Evolutionary conservation across 2,888 invertebrate species (phyloP).

Genomic region (Cyrtodaria siliqua): DNA sequence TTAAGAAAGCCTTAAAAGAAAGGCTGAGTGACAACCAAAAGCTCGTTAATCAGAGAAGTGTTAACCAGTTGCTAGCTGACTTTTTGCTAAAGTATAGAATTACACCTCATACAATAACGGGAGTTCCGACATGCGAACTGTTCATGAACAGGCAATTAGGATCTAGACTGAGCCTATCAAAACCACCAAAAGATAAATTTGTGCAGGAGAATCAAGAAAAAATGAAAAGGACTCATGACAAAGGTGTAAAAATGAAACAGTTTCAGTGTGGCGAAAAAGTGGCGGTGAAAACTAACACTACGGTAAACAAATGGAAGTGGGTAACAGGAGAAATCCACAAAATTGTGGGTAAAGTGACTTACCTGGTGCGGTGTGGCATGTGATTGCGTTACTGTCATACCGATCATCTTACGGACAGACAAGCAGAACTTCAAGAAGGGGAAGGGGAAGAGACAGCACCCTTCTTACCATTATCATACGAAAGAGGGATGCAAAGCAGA

Average conservation of each 20-base stretch:
- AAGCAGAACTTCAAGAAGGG: slow-evolving; percentile 6
- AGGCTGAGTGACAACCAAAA: no score
- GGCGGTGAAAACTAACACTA: no score
- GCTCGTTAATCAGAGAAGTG: no score
- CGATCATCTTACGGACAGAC: background rate
- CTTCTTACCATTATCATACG: no score
- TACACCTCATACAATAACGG: no score
- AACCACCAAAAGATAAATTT: slow-evolving; percentile 5
- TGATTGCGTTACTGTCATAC: no score
- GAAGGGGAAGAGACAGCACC: no score
- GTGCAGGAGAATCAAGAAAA: slow-evolving; percentile 4
- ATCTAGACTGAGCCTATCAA: slow-evolving; percentile 19
- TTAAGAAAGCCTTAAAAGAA: slow-evolving; percentile 42
- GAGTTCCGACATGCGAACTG: no score
- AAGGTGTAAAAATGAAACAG: background rate
- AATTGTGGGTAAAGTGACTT: background rate
- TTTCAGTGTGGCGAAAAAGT: slow-evolving; percentile 10
- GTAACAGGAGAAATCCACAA: background rate
- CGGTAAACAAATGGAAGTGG: no score
- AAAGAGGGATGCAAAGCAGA: no score
- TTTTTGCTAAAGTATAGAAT: no score
- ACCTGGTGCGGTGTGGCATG: no score
- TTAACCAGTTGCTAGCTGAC: slow-evolving; percentile 24
- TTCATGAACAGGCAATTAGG: slow-evolving; percentile 42
- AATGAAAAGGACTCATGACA: slow-evolving; percentile 12